phyloP scores from a whole-genome alignment of 2,888 invertebrate genomes.

The Notodonta ziczac region DNA sequence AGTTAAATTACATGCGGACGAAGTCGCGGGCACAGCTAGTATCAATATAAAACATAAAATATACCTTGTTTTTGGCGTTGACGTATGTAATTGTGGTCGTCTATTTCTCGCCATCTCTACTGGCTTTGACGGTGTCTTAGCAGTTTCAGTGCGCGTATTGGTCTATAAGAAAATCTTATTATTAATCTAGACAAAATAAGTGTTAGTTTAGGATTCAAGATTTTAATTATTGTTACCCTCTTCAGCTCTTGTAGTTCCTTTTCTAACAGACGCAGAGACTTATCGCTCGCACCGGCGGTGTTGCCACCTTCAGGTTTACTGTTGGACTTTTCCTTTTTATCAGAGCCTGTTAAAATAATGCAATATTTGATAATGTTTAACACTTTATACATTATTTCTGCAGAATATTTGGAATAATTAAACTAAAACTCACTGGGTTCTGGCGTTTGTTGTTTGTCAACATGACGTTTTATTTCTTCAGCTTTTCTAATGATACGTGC shows the following conservation, averaged over 20 bases:
- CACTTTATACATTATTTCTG: no score
- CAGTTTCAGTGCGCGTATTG: slow-evolving; percentile 55
- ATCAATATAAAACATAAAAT: background rate
- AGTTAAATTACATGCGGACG: no score
- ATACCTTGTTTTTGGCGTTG: slow-evolving; percentile 73
- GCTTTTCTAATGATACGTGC: slow-evolving; percentile 57
- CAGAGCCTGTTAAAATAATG: slow-evolving; percentile 34
- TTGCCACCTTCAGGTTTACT: slow-evolving; percentile 54
- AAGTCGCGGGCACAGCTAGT: no score
- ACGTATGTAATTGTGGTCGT: slow-evolving; percentile 65
- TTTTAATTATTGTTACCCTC: slow-evolving; percentile 57
- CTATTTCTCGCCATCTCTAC: slow-evolving; percentile 53
- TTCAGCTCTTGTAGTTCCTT: slow-evolving; percentile 85
- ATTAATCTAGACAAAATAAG: background rate
- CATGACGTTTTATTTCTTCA: slow-evolving; percentile 64
- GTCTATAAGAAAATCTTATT: slow-evolving; percentile 60
- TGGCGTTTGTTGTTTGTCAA: slow-evolving; percentile 17
- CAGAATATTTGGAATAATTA: background rate
- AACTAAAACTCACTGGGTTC: slow-evolving; percentile 21
- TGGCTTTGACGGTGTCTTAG: slow-evolving; percentile 54
- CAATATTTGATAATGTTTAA: background rate
- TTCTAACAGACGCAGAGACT: slow-evolving; percentile 80
- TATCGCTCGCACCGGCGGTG: slow-evolving; percentile 65
- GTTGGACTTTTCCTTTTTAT: slow-evolving; percentile 53
- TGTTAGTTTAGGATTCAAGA: background rate